Evolutionary conservation across 2,888 invertebrate genomes (phyloP).

Genomic region (Melanophora roralis): DNA sequence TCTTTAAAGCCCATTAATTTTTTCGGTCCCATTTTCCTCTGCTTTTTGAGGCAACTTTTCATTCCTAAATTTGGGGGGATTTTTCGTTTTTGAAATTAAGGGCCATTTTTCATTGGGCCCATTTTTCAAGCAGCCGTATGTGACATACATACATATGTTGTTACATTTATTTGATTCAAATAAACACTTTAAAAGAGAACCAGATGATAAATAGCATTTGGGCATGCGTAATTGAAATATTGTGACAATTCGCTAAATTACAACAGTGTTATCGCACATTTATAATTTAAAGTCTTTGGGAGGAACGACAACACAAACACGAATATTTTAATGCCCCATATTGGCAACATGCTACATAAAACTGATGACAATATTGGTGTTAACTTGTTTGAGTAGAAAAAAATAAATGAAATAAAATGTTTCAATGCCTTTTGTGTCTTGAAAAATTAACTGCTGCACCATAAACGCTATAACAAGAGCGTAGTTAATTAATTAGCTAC

Average conservation of each 20-base stretch:
- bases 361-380: constrained; percentile 6
- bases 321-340: constrained; percentile 12
- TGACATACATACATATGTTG: too few relatives aligned
- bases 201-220: constrained; percentile 22
- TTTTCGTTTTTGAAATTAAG: too few relatives aligned
- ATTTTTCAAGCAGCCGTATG: too few relatives aligned
- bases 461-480: constrained; percentile 41
- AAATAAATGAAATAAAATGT: constrained; percentile 15
- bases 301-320: neutral
- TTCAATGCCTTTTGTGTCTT: constrained; percentile 37
- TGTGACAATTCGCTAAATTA: constrained; percentile 34
- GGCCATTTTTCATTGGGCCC: too few relatives aligned
- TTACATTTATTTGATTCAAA: constrained; percentile 18
- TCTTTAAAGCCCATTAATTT: too few relatives aligned
- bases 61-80: too few relatives aligned
- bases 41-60: too few relatives aligned
- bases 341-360: constrained; percentile 16
- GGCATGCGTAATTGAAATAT: constrained; percentile 40
- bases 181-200: constrained; percentile 14
- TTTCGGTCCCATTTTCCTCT: too few relatives aligned
- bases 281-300: constrained; percentile 13
- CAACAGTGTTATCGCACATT: constrained; percentile 48
- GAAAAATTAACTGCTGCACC: constrained; percentile 18
- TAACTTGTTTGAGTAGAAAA: constrained; percentile 31
- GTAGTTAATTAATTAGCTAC: constrained; percentile 52